A percentile compares a stretch with the other conserved stretches of the same genome.
These are phyloP conservation scores for Thyatira batis DNA, from an alignment of 2,888 invertebrate species.

Conservation along the genomic window DNA sequence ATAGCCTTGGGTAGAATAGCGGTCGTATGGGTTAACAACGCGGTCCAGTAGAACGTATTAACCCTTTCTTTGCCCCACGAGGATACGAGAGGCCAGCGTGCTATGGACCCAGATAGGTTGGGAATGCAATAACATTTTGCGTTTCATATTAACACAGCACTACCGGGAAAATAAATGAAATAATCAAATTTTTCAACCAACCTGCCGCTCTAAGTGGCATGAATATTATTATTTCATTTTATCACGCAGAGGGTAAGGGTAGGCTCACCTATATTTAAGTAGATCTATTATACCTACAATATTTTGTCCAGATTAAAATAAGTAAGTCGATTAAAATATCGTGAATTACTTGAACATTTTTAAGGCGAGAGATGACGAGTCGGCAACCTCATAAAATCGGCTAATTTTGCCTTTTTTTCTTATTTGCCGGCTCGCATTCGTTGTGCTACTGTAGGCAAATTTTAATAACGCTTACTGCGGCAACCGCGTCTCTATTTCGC, in stretches of 20 bases:
- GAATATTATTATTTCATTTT: not conserved
- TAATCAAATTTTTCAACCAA: not conserved
- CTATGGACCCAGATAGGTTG: slow-evolving; percentile 27
- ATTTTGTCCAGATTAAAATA: slow-evolving; percentile 11
- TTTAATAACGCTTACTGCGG: slow-evolving; percentile 71
- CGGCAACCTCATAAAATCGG: slow-evolving; percentile 63
- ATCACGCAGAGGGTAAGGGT: not conserved
- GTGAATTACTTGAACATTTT: slow-evolving; percentile 31
- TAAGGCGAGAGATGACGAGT: slow-evolving; percentile 49
- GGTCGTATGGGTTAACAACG: slow-evolving; percentile 56
- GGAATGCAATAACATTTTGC: slow-evolving; percentile 29
- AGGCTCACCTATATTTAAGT: not conserved
- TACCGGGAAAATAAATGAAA: not conserved
- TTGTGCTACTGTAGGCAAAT: slow-evolving; percentile 65
- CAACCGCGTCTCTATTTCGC: slow-evolving; percentile 57
- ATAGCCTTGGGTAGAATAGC: slow-evolving; percentile 50
- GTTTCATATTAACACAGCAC: slow-evolving; percentile 13
- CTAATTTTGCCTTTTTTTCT: slow-evolving; percentile 65
- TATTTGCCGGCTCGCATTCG: slow-evolving; percentile 56
- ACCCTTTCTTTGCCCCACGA: slow-evolving; percentile 56
- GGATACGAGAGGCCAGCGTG: slow-evolving; percentile 38
- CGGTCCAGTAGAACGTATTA: slow-evolving; percentile 55
- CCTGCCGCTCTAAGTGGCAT: not conserved
- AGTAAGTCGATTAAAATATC: slow-evolving; percentile 17
- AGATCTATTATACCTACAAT: not conserved